Evolutionary conservation across 2,113 vertebrate genomes (phyloP).

Genomic region (Mus spicilegus): DNA sequence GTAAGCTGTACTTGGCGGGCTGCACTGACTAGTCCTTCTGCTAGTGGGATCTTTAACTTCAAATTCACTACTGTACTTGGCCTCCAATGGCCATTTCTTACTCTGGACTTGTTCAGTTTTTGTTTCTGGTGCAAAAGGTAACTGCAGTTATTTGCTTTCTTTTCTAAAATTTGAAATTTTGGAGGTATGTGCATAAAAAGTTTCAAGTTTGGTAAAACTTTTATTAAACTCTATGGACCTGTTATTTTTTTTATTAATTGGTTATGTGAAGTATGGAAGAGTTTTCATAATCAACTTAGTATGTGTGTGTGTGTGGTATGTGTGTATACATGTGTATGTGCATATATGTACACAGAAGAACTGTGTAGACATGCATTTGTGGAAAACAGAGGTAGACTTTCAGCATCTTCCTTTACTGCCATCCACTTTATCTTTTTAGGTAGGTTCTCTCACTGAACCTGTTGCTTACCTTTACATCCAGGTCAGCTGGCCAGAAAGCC

Average conservation of each 20-base stretch:
- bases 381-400: not conserved
- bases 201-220: not conserved
- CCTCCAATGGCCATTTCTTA: not conserved
- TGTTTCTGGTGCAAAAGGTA: not conserved
- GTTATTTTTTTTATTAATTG: not conserved
- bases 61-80: not conserved
- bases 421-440: not conserved
- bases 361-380: not conserved
- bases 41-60: not conserved
- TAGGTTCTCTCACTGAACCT: not conserved
- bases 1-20: not conserved
- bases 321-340: not conserved
- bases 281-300: not conserved
- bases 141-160: not conserved
- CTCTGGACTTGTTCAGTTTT: not conserved
- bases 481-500: not conserved
- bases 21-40: not conserved
- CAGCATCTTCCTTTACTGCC: not conserved
- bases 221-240: not conserved
- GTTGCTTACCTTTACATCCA: not conserved
- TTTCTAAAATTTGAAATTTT: slow-evolving; percentile 3
- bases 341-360: not conserved
- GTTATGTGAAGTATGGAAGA: not conserved
- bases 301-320: not conserved
- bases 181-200: not conserved